Conservation (phyloP, 2,888 invertebrate species). For the Flabesymbios commensalis region DNA sequence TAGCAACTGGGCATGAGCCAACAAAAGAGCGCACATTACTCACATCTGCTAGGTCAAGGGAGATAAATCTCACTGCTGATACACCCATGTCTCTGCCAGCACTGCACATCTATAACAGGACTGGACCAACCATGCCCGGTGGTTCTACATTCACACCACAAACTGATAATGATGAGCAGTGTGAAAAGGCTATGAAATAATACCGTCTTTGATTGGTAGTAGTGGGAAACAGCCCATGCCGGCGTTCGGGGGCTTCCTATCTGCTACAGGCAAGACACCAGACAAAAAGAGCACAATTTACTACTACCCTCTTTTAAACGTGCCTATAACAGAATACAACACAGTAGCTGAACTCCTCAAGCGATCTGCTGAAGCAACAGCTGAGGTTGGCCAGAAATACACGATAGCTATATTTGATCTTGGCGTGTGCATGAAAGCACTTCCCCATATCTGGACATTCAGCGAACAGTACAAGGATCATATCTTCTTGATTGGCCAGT, state of each 20-base stretch:
- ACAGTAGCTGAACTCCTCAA: slow-evolving; percentile 10
- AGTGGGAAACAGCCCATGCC: too few relatives aligned
- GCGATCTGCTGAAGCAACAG: slow-evolving; percentile 11
- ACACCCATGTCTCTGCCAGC: too few relatives aligned
- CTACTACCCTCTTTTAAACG: slow-evolving; percentile 15
- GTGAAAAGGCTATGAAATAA: too few relatives aligned
- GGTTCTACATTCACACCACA: too few relatives aligned
- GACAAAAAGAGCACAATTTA: slow-evolving; percentile 30
- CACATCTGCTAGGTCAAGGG: too few relatives aligned
- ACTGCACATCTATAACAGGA: too few relatives aligned
- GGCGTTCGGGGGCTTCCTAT: slow-evolving; percentile 32
- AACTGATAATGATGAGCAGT: too few relatives aligned
- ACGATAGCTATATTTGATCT: slow-evolving; percentile 36
- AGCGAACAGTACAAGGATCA: slow-evolving; percentile 22
- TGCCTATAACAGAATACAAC: slow-evolving; percentile 18
- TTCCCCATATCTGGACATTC: slow-evolving; percentile 28
- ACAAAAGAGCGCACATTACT: too few relatives aligned
- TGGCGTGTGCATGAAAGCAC: slow-evolving; percentile 35
- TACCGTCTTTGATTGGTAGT: too few relatives aligned
- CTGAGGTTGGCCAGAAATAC: slow-evolving; percentile 27
- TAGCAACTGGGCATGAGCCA: too few relatives aligned
- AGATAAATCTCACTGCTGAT: too few relatives aligned
- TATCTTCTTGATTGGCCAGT: slow-evolving; percentile 26
- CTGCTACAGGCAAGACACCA: slow-evolving; percentile 26
- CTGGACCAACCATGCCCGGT: too few relatives aligned